A percentile compares a stretch with the other conserved stretches of the same genome.
Evolutionary conservation across 92 coral and sea anemone genomes (phyloP).

Genomic region (Diadumene lineata): DNA sequence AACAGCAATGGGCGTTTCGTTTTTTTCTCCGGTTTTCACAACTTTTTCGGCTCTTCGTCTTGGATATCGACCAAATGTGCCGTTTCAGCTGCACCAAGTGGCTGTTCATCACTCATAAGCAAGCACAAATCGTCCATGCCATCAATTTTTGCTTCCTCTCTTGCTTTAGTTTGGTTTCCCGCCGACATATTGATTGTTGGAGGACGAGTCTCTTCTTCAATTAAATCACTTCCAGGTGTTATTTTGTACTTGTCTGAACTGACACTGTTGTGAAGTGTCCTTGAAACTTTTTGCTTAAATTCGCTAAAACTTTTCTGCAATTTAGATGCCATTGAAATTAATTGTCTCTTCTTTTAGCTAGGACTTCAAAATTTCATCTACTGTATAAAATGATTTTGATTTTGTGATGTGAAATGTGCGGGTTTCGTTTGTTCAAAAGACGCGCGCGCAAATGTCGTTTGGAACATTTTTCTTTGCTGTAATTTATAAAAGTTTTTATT

Average conservation of each 20-base stretch:
- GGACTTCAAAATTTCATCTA: background rate
- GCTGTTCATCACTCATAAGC: background rate
- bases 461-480: no score
- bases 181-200: background rate
- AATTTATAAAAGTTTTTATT: no score
- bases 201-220: background rate
- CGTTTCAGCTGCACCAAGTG: background rate
- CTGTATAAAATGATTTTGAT: background rate
- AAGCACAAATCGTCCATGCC: conserved; percentile 18
- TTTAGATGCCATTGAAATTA: conserved; percentile 12
- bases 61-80: background rate
- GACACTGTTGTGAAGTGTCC: background rate
- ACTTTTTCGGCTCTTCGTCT: no score
- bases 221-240: background rate
- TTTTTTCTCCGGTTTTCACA: no score
- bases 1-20: no score
- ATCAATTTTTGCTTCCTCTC: background rate
- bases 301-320: conserved; percentile 18
- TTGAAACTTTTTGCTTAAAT: conserved; percentile 14
- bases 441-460: conserved; percentile 1
- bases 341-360: background rate
- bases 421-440: background rate
- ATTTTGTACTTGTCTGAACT: conserved; percentile 30
- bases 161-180: background rate
- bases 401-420: background rate